Conservation (phyloP, 2,888 invertebrate species). For the Antheraea yamamai region DNA sequence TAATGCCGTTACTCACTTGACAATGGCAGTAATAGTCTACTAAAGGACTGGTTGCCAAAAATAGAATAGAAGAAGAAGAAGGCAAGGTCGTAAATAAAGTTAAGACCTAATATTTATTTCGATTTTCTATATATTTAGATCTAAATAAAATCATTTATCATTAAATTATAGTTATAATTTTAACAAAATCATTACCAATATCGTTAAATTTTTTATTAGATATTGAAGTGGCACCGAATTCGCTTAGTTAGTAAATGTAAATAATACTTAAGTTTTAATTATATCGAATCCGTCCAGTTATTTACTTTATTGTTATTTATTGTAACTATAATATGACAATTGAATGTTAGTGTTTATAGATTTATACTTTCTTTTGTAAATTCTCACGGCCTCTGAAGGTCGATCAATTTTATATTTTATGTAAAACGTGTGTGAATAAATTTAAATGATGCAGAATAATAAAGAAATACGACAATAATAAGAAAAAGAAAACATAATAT, state of each 20-base stretch:
- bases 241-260: not conserved
- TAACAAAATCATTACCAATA: not conserved
- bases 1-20: too few species aligned
- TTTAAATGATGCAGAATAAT: constrained; percentile 16
- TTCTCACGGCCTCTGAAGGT: constrained; percentile 10
- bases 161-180: not conserved
- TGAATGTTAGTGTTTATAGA: constrained; percentile 24
- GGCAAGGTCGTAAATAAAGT: not conserved
- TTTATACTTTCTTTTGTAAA: constrained; percentile 18
- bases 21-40: too few species aligned
- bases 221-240: not conserved
- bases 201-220: not conserved
- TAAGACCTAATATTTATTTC: not conserved
- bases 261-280: not conserved
- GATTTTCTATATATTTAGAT: too few species aligned
- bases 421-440: constrained; percentile 17
- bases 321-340: constrained; percentile 46
- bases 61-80: not conserved
- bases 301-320: constrained; percentile 76
- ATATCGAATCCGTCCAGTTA: constrained; percentile 63
- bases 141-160: too few species aligned
- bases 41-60: too few species aligned
- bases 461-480: constrained; percentile 22
- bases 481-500: constrained; percentile 4
- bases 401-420: constrained; percentile 19